Conservation (phyloP, 2,113 vertebrate species). For the Leptocoma aspasia region DNA sequence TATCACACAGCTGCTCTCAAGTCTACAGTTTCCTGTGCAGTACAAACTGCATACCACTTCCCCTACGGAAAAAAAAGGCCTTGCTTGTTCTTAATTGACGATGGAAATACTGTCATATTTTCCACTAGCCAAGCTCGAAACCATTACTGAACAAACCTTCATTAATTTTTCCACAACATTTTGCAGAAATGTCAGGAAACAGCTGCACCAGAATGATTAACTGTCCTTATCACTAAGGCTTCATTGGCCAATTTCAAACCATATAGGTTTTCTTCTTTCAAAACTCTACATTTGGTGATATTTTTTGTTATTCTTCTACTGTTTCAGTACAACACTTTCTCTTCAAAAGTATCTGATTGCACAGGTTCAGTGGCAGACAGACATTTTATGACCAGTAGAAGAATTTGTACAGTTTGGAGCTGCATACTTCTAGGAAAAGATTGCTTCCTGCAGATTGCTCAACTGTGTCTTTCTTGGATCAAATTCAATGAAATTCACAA, state of each 20-base stretch:
- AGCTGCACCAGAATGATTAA: conserved; percentile 81
- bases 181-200: conserved; percentile 86
- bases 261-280: conserved; percentile 3
- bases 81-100: conserved; percentile 80
- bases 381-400: conserved; percentile 55
- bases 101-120: conserved; percentile 90
- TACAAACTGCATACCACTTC: conserved; percentile 79
- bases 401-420: conserved; percentile 65
- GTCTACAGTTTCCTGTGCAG: conserved; percentile 82
- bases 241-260: conserved; percentile 34
- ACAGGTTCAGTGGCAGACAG: not conserved
- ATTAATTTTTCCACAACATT: conserved; percentile 91
- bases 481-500: conserved; percentile 70
- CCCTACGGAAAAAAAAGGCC: conserved; percentile 71
- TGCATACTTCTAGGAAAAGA: conserved; percentile 73
- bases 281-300: conserved; percentile 23
- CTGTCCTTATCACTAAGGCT: conserved; percentile 68
- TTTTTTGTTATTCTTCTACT: not conserved
- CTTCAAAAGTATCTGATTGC: conserved; percentile 24
- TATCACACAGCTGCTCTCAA: conserved; percentile 62
- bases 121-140: conserved; percentile 86
- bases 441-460: conserved; percentile 75
- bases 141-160: conserved; percentile 84
- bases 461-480: conserved; percentile 75
- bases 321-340: not conserved